phyloP scores from a whole-genome alignment of 2,888 invertebrate species.

The Platycnemis pennipes region DNA sequence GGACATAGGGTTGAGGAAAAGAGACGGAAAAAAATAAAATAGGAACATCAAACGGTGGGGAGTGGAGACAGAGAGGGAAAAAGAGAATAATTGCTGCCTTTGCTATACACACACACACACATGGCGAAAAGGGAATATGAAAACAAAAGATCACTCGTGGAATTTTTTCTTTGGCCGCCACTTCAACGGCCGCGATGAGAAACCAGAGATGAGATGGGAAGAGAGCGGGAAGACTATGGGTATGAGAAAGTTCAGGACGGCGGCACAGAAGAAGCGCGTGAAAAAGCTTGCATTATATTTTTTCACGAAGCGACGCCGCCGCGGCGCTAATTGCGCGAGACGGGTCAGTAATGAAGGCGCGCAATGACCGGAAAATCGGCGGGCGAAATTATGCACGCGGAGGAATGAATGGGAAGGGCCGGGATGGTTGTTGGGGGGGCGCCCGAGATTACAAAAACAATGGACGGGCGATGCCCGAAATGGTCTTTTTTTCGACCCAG shows the following conservation, averaged over 20 bases:
- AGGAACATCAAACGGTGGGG: too few species aligned
- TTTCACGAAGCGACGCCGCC: background rate
- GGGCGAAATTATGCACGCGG: background rate
- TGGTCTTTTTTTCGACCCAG: background rate
- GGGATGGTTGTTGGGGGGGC: background rate
- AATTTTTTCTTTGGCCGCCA: background rate
- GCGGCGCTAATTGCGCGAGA: constrained; percentile 46
- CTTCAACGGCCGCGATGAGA: background rate
- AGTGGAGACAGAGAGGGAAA: background rate
- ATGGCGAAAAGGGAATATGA: background rate
- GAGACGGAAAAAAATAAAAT: background rate
- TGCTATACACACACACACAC: background rate
- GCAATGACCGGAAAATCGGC: background rate
- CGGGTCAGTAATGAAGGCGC: background rate
- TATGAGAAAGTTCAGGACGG: too few species aligned
- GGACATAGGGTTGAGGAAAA: background rate
- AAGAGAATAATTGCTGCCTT: background rate
- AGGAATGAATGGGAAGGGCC: background rate
- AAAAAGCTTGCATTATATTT: background rate
- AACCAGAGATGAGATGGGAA: background rate
- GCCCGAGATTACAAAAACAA: background rate
- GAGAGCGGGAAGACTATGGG: background rate
- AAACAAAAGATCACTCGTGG: background rate
- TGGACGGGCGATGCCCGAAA: background rate
- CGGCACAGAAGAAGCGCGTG: too few species aligned